A percentile compares a stretch with the other conserved stretches of the same genome.
These are phyloP conservation scores for Auanema sp. DNA, from an alignment of 2,888 invertebrate genomes.

Conservation along the genomic window DNA sequence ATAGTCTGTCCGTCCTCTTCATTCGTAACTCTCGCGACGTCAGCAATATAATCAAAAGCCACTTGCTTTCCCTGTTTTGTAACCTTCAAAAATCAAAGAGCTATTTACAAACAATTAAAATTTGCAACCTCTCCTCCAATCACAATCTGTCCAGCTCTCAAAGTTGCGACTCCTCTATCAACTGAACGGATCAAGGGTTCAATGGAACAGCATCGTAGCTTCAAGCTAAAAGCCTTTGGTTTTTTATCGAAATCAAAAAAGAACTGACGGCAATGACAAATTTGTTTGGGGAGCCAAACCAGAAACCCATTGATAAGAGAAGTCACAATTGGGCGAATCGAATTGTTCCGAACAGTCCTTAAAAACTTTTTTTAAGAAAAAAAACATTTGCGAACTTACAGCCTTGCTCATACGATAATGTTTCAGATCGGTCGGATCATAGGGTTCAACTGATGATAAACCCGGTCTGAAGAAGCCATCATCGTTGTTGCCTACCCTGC, in stretches of 20 bases:
- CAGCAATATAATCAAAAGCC: constrained; percentile 61
- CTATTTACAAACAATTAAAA: not conserved
- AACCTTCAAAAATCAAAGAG: constrained; percentile 14
- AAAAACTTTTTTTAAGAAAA: constrained; percentile 16
- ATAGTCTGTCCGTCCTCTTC: constrained; percentile 40
- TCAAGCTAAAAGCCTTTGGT: constrained; percentile 30
- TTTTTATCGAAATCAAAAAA: not conserved
- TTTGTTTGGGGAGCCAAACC: constrained; percentile 58
- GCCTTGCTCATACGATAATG: not conserved
- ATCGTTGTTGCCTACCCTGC: too few relatives aligned
- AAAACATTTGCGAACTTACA: not conserved
- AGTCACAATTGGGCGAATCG: constrained; percentile 46
- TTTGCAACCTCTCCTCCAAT: constrained; percentile 47
- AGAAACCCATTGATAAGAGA: constrained; percentile 57
- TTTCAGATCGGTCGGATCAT: not conserved
- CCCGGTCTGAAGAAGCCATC: too few relatives aligned
- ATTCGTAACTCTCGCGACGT: constrained; percentile 45
- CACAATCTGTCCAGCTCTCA: constrained; percentile 53
- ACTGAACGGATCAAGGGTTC: constrained; percentile 44
- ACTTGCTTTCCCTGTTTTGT: constrained; percentile 40
- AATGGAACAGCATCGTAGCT: constrained; percentile 53
- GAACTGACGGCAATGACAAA: constrained; percentile 35
- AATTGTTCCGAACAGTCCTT: constrained; percentile 53
- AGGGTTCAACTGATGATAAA: too few relatives aligned
- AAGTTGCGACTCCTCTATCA: constrained; percentile 58